Base-by-base conservation (phyloP, 2,888 invertebrate species). In the Pecten maximus region DNA sequence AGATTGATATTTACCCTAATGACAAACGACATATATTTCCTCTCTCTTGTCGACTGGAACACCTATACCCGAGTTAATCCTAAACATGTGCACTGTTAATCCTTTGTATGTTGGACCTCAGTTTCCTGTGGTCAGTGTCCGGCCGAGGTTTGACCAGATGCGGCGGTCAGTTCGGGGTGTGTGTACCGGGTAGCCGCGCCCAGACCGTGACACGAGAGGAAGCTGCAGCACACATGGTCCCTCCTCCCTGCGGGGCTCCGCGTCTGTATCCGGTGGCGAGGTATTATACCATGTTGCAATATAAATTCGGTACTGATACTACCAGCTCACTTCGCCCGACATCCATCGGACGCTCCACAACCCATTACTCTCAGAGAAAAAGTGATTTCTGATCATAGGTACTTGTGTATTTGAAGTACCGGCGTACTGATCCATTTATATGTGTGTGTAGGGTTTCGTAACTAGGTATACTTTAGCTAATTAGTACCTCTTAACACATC, bases 181-280 rank as follows among this genome's bases (percentile, higher is more conserved):
- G 60, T 35, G 35, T 74, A 74, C 74, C 74, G 50, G 3, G 19
- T 3, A 2, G 50, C 50, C 50, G 50, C 50, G 44, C 44, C 44
- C 44, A 44, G 12, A 6, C 44, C 44, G 12, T 44, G 44, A 44
- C 44, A 44, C 44, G 44, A 44, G 44, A n/a, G 74, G 74, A 74
- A 74, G 35, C 28, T 74, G 74, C 74, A 28, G 35, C 74, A 74
- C 74, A 74, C 74, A 74, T 74, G 74, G 74, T 74, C 74, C 74
- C 74, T 74, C 74, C 74, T 74, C 74, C 74, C 74, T 35, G 74
- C 74, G 74, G 74, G 74, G 28, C 74, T 35, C 54, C 74, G 74
- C 74, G 74, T 28, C 74, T 74, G 74, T 74, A 74, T 74, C 74
- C 74, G 74, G 74, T 74, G 35, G 28, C 74, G 35, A 8, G 28